A percentile compares a stretch with the other conserved stretches of the same genome.
Conservation (phyloP, 2,797 vertebrate species). For the Falco cherrug region DNA sequence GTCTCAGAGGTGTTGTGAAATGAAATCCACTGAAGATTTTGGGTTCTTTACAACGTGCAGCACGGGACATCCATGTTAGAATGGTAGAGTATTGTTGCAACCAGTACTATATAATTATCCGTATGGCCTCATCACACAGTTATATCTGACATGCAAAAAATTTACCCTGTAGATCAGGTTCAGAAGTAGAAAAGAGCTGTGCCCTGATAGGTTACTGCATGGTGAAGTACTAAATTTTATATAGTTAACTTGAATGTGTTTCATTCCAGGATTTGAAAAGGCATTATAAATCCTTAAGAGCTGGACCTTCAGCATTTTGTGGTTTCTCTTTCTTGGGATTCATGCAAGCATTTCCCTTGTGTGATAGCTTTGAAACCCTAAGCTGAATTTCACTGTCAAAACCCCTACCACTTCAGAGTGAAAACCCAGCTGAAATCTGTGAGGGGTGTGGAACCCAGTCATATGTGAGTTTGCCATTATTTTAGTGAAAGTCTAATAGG, state of each 20-base stretch:
- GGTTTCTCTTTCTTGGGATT: background rate
- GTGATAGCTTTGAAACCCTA: background rate
- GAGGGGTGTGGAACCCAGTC: background rate
- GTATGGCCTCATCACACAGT: background rate
- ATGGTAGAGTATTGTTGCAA: background rate
- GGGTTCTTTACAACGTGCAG: background rate
- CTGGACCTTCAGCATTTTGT: background rate
- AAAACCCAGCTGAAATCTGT: background rate
- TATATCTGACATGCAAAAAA: background rate
- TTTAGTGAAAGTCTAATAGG: background rate
- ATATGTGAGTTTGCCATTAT: background rate
- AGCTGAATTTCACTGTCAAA: background rate
- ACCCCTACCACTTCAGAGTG: background rate
- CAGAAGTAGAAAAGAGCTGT: background rate
- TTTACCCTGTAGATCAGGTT: background rate
- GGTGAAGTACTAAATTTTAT: background rate
- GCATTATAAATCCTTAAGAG: background rate
- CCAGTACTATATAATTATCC: background rate
- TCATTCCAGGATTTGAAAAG: background rate
- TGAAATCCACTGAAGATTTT: background rate
- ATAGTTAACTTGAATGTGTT: background rate
- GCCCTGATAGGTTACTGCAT: background rate
- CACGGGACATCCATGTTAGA: background rate
- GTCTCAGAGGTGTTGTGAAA: background rate
- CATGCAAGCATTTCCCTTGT: background rate